Percentiles rank a stretch among this genome's conserved stretches.
Evolutionary conservation across 2,113 vertebrate genomes (phyloP).

Genomic region (Abramis brama): DNA sequence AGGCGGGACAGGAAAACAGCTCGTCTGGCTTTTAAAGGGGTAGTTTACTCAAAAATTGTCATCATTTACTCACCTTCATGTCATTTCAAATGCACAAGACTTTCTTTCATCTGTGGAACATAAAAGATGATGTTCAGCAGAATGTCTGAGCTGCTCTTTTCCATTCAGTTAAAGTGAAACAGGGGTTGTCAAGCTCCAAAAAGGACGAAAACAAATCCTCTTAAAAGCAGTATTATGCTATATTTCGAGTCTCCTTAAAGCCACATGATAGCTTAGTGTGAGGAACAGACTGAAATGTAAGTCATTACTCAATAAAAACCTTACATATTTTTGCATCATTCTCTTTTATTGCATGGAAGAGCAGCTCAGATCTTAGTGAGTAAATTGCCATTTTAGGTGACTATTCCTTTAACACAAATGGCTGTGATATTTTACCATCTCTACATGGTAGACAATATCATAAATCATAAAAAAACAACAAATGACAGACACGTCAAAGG

Average conservation of each 20-base stretch:
- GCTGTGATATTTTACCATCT: not conserved
- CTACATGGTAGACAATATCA: not conserved
- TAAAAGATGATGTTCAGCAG: not conserved
- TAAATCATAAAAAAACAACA: not conserved
- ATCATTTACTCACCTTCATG: not conserved
- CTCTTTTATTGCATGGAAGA: not conserved
- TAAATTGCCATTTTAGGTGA: not conserved
- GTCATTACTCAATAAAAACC: not conserved
- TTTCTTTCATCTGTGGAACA: not conserved
- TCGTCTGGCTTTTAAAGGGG: not conserved
- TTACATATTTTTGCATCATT: not conserved
- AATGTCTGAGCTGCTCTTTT: not conserved
- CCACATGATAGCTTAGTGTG: not conserved
- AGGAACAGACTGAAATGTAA: not conserved
- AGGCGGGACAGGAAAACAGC: not conserved
- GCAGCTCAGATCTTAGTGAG: not conserved
- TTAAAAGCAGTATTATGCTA: not conserved
- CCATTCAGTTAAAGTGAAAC: not conserved
- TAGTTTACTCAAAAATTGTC: not conserved
- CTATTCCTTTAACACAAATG: not conserved
- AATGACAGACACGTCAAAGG: not conserved
- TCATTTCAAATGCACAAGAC: not conserved
- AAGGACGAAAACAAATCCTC: not conserved
- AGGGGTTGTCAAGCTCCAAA: not conserved
- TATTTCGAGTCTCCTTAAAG: not conserved